A percentile compares a stretch with the other conserved stretches of the same genome.
These are phyloP conservation scores for Sesia bembeciformis DNA, from an alignment of 2,888 invertebrate species.

Conservation along the genomic window DNA sequence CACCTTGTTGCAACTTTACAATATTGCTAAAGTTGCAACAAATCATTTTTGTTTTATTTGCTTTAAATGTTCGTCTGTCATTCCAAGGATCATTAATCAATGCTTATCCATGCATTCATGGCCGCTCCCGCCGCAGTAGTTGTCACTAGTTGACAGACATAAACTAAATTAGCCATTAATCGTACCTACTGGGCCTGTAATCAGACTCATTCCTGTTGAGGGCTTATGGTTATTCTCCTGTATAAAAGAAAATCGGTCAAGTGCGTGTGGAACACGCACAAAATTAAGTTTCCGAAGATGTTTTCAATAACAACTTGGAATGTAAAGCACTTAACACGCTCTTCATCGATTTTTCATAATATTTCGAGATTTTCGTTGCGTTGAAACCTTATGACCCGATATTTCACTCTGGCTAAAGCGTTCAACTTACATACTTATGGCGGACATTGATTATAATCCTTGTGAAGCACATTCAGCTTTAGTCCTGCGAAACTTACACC, in stretches of 20 bases:
- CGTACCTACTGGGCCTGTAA: no score
- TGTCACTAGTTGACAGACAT: conserved; percentile 4
- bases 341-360: no score
- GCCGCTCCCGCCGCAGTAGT: conserved; percentile 16
- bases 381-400: conserved; percentile 2
- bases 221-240: no score
- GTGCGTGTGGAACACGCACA: no score
- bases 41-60: conserved; percentile 30
- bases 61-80: conserved; percentile 49
- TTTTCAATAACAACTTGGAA: no score
- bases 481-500: conserved; percentile 28
- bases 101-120: conserved; percentile 22
- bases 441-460: conserved; percentile 48
- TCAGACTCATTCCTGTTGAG: no score
- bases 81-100: conserved; percentile 67
- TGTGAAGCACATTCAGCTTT: conserved; percentile 43
- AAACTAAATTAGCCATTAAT: no score
- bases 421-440: neutral
- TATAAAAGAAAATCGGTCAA: no score
- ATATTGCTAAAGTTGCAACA: conserved; percentile 21
- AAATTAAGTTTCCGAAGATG: no score
- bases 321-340: no score
- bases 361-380: no score
- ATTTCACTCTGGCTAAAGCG: neutral
- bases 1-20: conserved; percentile 25